Evolutionary conservation across 2,888 invertebrate species (phyloP).

Genomic region (Coelinius sp.): DNA sequence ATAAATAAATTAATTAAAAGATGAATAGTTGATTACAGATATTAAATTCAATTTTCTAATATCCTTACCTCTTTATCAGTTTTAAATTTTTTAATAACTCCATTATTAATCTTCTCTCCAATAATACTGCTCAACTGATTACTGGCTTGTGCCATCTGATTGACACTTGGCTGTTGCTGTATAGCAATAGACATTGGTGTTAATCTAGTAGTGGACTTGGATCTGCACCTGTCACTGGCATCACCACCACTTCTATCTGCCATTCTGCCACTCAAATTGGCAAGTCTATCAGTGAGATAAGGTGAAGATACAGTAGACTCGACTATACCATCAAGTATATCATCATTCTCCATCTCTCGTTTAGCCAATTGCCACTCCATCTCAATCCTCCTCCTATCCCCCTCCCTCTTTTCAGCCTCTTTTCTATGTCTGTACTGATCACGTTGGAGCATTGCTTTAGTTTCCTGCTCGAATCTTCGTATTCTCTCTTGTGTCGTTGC

Average conservation of each 20-base stretch:
- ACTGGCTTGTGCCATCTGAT: conserved; percentile 58
- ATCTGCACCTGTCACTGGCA: conserved; percentile 49
- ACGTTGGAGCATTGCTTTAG: conserved; percentile 78
- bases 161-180: conserved; percentile 58
- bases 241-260: conserved; percentile 45
- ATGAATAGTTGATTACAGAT: no score
- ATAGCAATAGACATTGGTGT: conserved; percentile 60
- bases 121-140: conserved; percentile 54
- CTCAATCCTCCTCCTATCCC: conserved; percentile 72
- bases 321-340: conserved; percentile 72
- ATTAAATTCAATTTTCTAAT: no score
- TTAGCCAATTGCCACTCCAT: conserved; percentile 72
- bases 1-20: no score
- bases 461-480: conserved; percentile 83
- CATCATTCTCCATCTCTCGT: conserved; percentile 73
- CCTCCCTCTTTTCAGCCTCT: conserved; percentile 71
- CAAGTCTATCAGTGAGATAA: conserved; percentile 55
- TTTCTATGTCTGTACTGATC: conserved; percentile 66
- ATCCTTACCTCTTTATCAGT: conserved; percentile 66
- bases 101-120: conserved; percentile 62
- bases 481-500: conserved; percentile 77
- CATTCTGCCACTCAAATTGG: conserved; percentile 55
- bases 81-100: conserved; percentile 70
- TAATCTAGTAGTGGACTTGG: conserved; percentile 54
- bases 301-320: conserved; percentile 64